Conservation (phyloP, 2,113 vertebrate genomes). For the Ammospiza caudacuta region DNA sequence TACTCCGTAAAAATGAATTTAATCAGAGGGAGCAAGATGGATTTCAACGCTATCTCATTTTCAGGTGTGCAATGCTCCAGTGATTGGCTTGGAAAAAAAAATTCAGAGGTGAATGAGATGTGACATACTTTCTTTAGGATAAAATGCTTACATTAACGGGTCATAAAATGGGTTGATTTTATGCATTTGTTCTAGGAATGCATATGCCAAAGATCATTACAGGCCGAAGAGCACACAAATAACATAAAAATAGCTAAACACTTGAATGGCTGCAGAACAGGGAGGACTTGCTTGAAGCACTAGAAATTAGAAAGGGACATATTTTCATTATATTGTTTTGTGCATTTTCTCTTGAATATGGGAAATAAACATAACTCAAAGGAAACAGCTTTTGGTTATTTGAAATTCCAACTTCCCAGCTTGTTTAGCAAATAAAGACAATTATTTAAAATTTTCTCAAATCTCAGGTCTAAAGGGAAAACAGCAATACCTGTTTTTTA, state of each 20-base stretch:
- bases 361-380: neutral
- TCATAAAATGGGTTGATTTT: slow-evolving; percentile 12
- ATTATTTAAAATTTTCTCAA: neutral
- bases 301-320: neutral
- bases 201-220: neutral
- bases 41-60: neutral
- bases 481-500: neutral
- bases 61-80: slow-evolving; percentile 24
- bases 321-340: neutral
- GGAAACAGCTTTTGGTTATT: neutral
- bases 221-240: neutral
- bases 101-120: neutral
- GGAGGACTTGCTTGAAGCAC: neutral
- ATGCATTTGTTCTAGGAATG: neutral
- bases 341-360: neutral
- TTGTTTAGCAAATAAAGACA: neutral
- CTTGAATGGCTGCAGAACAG: neutral
- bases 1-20: slow-evolving; percentile 2
- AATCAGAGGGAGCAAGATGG: neutral
- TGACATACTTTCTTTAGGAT: slow-evolving; percentile 1
- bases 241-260: neutral
- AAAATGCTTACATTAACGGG: neutral
- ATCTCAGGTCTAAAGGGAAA: neutral
- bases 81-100: neutral
- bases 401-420: neutral